Evolutionary conservation across 2,113 vertebrate genomes (phyloP).

Genomic region (Sterna hirundo): DNA sequence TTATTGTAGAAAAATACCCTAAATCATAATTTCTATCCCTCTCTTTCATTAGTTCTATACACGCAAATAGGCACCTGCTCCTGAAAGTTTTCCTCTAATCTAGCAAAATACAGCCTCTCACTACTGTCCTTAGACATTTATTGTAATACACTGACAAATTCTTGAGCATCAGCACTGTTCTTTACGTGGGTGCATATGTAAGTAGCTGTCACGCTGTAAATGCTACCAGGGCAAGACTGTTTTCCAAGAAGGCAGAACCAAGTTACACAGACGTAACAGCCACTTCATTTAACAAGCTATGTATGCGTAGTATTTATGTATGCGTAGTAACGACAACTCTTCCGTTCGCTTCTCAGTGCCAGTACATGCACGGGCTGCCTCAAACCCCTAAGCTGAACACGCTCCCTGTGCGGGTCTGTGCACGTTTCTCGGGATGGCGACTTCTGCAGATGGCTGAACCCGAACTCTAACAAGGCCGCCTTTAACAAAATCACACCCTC

Average conservation of each 20-base stretch:
- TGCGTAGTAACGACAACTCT: fast-evolving
- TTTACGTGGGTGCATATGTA: fast-evolving
- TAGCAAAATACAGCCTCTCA: not conserved
- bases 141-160: not conserved
- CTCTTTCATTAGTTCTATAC: not conserved
- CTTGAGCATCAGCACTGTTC: no score
- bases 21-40: not conserved
- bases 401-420: fast-evolving
- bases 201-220: not conserved
- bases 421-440: not conserved
- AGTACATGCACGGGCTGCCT: not conserved
- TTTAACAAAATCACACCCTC: no score
- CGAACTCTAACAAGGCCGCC: fast-evolving
- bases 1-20: not conserved
- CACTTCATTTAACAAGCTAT: not conserved
- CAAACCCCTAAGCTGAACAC: fast-evolving
- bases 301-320: fast-evolving
- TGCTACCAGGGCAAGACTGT: not conserved
- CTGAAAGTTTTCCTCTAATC: not conserved
- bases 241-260: not conserved
- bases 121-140: not conserved
- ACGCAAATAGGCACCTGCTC: not conserved
- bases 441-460: not conserved
- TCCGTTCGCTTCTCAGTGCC: not conserved
- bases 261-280: not conserved